Evolutionary conservation across 2,113 vertebrate species (phyloP).

Genomic region (Carollia perspicillata): DNA sequence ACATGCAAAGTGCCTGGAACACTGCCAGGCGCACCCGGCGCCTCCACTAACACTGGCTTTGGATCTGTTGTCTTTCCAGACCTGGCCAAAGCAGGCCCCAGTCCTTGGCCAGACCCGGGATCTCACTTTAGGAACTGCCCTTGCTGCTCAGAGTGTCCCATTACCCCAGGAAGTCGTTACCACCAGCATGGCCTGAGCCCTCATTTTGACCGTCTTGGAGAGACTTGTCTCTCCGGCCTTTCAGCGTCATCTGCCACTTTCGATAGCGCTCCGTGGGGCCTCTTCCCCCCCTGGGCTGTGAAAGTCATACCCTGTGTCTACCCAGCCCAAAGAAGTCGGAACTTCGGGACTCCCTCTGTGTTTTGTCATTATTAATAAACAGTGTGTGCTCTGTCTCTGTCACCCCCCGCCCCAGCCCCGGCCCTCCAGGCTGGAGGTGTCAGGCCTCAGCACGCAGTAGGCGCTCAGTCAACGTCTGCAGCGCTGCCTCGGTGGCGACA

Average conservation of each 20-base stretch:
- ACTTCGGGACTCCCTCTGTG: neutral
- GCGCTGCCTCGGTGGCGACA: neutral
- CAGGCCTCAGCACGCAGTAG: neutral
- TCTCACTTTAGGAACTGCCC: neutral
- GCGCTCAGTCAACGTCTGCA: neutral
- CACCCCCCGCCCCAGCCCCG: accelerated
- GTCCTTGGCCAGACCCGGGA: neutral
- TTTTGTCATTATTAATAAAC: neutral
- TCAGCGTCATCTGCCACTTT: neutral
- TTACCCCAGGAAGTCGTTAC: neutral
- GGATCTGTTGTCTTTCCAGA: neutral
- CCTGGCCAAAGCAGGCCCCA: neutral
- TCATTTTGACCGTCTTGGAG: neutral
- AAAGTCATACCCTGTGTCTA: neutral
- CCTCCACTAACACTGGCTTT: neutral
- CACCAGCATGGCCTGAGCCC: neutral
- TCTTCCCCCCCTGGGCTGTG: neutral
- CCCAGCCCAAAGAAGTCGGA: neutral
- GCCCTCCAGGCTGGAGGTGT: neutral
- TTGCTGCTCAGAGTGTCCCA: neutral
- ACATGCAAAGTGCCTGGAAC: neutral
- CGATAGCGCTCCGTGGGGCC: neutral
- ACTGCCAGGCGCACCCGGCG: neutral
- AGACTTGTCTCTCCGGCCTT: neutral
- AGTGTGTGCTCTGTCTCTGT: neutral